Percentiles rank a stretch among this genome's conserved stretches.
Evolutionary conservation across 2,888 invertebrate species (phyloP).

Genomic region (Lapara coniferarum): DNA sequence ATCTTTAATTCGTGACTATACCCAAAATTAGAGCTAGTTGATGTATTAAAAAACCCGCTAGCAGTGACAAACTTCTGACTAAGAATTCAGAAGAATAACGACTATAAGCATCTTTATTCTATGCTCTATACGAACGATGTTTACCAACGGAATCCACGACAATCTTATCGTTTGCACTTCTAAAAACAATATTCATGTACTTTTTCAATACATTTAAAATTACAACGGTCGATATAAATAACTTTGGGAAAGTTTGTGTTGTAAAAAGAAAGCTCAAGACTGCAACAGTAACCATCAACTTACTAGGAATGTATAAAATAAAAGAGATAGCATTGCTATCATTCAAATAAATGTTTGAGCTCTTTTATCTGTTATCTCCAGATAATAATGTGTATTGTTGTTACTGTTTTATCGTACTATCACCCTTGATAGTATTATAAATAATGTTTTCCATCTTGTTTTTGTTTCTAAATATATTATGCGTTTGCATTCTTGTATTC

Average conservation of each 20-base stretch:
- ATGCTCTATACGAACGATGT: too few species aligned
- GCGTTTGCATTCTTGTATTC: not conserved
- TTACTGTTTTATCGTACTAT: constrained; percentile 8
- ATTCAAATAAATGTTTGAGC: constrained; percentile 7
- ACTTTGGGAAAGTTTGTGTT: constrained; percentile 12
- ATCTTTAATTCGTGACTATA: too few species aligned
- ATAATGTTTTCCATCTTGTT: not conserved
- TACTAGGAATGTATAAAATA: constrained; percentile 67
- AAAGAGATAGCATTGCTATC: constrained; percentile 41
- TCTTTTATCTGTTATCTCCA: constrained; percentile 9
- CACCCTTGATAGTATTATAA: not conserved
- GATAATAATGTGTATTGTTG: constrained; percentile 4
- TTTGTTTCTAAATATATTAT: not conserved
- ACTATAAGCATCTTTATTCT: too few species aligned
- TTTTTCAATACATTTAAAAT: not conserved
- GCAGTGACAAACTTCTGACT: too few species aligned
- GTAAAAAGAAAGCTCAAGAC: constrained; percentile 42
- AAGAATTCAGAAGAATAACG: too few species aligned
- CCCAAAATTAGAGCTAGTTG: too few species aligned
- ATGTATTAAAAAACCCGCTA: too few species aligned
- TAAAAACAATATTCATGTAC: not conserved
- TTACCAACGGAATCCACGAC: not conserved
- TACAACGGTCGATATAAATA: not conserved
- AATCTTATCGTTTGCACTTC: not conserved
- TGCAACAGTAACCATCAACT: constrained; percentile 68